Evolutionary conservation across 2,888 invertebrate genomes (phyloP).

Genomic region (Caradrina clavipalpis): DNA sequence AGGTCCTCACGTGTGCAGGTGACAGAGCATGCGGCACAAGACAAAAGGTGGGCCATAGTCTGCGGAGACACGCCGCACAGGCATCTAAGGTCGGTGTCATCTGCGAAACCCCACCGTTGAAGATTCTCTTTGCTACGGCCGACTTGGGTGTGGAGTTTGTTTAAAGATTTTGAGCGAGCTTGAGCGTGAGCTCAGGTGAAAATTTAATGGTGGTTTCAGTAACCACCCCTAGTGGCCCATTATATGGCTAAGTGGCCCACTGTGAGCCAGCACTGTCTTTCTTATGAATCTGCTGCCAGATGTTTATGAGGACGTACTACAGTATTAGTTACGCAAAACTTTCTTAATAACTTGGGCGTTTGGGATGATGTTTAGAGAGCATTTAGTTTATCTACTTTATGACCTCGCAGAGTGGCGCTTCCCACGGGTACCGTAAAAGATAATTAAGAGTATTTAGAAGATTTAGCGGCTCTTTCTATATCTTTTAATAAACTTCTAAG

Average conservation of each 20-base stretch:
- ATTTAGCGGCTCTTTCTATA: not conserved
- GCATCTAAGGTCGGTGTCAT: too few species aligned
- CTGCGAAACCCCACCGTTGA: too few species aligned
- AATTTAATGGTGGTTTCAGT: too few species aligned
- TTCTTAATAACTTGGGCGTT: conserved; percentile 4
- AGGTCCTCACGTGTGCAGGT: too few species aligned
- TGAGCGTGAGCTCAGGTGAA: too few species aligned
- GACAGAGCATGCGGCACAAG: too few species aligned
- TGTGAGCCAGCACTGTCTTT: not conserved
- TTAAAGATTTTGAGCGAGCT: too few species aligned
- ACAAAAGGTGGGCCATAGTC: too few species aligned
- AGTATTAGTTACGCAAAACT: conserved; percentile 10
- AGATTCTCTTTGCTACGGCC: too few species aligned
- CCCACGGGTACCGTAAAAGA: conserved; percentile 13
- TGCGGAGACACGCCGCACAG: too few species aligned
- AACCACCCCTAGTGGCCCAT: too few species aligned
- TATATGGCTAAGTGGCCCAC: not conserved
- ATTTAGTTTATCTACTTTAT: conserved; percentile 13
- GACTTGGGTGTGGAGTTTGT: too few species aligned
- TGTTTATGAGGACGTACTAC: not conserved
- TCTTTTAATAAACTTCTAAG: not conserved
- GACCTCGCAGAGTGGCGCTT: not conserved
- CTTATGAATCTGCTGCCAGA: not conserved
- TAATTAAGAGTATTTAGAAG: conserved; percentile 15
- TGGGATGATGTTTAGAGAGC: conserved; percentile 1